Evolutionary conservation across 2,888 invertebrate genomes (phyloP), one percentile per base, ranked within the genome.

Genomic region (Cepaea hortensis): DNA sequence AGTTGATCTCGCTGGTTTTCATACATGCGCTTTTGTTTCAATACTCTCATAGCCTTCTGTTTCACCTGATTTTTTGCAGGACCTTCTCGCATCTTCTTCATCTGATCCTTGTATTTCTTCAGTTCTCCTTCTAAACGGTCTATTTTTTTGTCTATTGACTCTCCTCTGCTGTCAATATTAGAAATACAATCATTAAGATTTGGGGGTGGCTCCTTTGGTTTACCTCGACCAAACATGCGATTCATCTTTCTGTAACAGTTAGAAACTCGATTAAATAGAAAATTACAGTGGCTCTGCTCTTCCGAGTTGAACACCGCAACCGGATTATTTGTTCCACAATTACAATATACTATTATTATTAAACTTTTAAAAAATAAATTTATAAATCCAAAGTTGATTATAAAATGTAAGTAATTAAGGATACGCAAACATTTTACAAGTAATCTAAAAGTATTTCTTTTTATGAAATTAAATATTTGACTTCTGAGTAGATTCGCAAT

Each of bases 51-150:
- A 0, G 99, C 99, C 95, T 99, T 99, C 92, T 98, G 98, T 99
- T 99, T 99, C 0, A 99, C 97, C 0, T 98, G 96, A 95, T 99
- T 99, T 92, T 99, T 99, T 0, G 98, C 97, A n/a, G 99, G 99
- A 0, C 99, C 99, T 92, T 99, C 99, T 87, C 99, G 96, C 99
- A 99, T 99, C 95, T 99, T 99, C 62, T 97, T 96, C 98, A 99
- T 98, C 95, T 99, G 99, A 93, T 99, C 99, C 93, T 98, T 97
- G 93, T 98, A 98, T 95, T 99, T 99, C 77, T 97, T 96, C 79
- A 99, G 95, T 94, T 99, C 99, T 84, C 90, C 91, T 90, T 95
- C 95, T 87, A 99, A 95, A 91, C 97, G 96, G 46, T 96, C 96
- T 85, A 99, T 97, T 95, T 99, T 99, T 94, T 99, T 98, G 90